phyloP scores from a whole-genome alignment of 2,888 invertebrate species.

The Euplexia lucipara region DNA sequence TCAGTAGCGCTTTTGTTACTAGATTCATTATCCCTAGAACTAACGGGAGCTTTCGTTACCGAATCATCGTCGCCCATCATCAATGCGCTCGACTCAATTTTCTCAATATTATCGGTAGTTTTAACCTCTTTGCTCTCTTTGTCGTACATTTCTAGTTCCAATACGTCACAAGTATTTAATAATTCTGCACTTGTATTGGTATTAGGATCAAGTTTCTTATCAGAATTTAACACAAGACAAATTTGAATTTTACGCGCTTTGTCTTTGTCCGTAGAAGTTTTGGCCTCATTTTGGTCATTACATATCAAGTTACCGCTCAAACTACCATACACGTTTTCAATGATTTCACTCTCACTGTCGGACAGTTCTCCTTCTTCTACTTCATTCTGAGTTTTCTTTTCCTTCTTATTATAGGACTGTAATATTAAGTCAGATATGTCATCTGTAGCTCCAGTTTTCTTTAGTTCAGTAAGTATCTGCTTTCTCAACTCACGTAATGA shows the following conservation, averaged over 20 bases:
- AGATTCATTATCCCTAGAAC: not conserved
- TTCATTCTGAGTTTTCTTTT: conserved; percentile 71
- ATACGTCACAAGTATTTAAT: conserved; percentile 58
- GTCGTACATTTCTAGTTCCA: conserved; percentile 78
- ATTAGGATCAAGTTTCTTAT: conserved; percentile 62
- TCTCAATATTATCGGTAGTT: conserved; percentile 35
- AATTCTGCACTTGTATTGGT: conserved; percentile 36
- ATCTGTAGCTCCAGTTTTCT: conserved; percentile 83
- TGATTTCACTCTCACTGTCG: conserved; percentile 87
- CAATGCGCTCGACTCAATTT: conserved; percentile 11
- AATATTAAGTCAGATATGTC: conserved; percentile 87
- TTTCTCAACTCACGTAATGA: conserved; percentile 86
- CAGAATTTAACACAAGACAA: conserved; percentile 67
- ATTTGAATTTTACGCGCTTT: conserved; percentile 69
- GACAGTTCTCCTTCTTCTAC: conserved; percentile 88
- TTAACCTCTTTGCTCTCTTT: conserved; percentile 32
- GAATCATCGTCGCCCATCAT: conserved; percentile 6
- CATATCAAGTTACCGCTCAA: conserved; percentile 83
- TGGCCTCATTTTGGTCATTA: conserved; percentile 54
- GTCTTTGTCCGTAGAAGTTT: conserved; percentile 65
- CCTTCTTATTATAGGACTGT: conserved; percentile 80
- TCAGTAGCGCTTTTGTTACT: not conserved
- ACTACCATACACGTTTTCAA: conserved; percentile 85
- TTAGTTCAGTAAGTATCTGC: conserved; percentile 87
- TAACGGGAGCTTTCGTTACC: not conserved